Conservation (phyloP, 2,888 invertebrate genomes). For the Mimumesa dahlbomi region DNA sequence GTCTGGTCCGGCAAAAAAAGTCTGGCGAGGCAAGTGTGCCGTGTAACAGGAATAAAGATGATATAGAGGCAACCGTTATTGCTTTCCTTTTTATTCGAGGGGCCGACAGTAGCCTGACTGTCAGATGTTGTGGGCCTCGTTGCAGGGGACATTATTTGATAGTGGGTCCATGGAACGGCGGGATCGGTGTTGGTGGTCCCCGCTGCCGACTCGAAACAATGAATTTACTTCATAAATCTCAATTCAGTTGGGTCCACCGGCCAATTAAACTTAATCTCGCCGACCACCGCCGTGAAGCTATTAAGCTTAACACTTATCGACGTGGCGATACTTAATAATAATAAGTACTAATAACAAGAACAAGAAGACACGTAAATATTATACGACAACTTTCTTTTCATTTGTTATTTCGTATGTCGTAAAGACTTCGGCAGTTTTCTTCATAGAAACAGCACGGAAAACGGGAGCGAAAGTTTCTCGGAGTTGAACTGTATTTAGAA, state of each 20-base stretch:
- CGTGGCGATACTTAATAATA: constrained; percentile 29
- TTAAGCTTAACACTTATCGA: constrained; percentile 69
- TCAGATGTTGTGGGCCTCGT: constrained; percentile 69
- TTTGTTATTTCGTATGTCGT: too few species aligned
- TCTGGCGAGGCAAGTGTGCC: constrained; percentile 44
- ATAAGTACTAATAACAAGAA: too few species aligned
- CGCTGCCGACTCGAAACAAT: constrained; percentile 76
- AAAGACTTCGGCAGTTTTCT: too few species aligned
- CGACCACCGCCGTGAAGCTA: constrained; percentile 70
- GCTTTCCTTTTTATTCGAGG: constrained; percentile 51
- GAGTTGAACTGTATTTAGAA: too few species aligned
- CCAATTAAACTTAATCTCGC: constrained; percentile 79
- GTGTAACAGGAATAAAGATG: constrained; percentile 59
- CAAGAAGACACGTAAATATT: too few species aligned
- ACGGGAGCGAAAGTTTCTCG: constrained; percentile 2
- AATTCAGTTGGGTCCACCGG: constrained; percentile 75
- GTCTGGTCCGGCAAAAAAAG: constrained; percentile 13
- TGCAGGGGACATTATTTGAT: constrained; percentile 76
- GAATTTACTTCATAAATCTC: constrained; percentile 80
- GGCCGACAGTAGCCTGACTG: constrained; percentile 71
- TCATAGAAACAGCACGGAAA: too few species aligned
- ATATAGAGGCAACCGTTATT: constrained; percentile 53
- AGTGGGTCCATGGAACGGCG: constrained; percentile 45
- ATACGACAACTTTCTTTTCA: too few species aligned
- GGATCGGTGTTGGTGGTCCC: constrained; percentile 75